phyloP scores from a whole-genome alignment of 23 tunicate genomes.

The Phallusia fumigata region DNA sequence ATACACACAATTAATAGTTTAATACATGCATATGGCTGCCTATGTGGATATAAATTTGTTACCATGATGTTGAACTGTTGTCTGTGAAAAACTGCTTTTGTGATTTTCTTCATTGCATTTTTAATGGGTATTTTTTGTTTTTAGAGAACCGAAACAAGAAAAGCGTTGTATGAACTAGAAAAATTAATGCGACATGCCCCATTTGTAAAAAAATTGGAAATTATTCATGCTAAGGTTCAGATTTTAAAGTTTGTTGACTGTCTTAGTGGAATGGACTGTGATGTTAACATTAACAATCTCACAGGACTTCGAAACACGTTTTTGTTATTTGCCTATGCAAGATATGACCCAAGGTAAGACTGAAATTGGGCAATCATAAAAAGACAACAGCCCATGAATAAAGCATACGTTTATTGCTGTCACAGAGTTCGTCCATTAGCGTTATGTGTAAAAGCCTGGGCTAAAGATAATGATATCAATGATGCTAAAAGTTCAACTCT shows the following conservation, averaged over 20 bases:
- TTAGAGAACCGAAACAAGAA: not conserved
- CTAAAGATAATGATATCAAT: constrained; percentile 59
- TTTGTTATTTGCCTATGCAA: constrained; percentile 60
- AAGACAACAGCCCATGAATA: too few relatives aligned
- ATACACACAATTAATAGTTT: too few relatives aligned
- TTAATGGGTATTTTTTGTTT: not conserved
- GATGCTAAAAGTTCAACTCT: constrained; percentile 67
- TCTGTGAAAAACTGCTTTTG: not conserved
- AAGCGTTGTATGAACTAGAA: not conserved
- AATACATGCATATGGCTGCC: too few relatives aligned
- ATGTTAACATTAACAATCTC: constrained; percentile 70
- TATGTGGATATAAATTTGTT: too few relatives aligned
- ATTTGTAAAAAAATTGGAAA: constrained; percentile 49
- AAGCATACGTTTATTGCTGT: too few relatives aligned
- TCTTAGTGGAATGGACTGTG: constrained; percentile 57
- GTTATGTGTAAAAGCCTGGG: constrained; percentile 77
- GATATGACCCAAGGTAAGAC: constrained; percentile 62
- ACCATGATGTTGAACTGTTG: too few relatives aligned
- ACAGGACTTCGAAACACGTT: constrained; percentile 72
- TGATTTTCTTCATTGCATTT: too few relatives aligned
- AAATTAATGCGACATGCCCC: constrained; percentile 26
- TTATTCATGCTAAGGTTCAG: constrained; percentile 80
- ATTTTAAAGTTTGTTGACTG: constrained; percentile 62
- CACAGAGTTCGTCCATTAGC: constrained; percentile 62
- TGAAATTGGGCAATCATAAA: not conserved